Conservation (phyloP, 2,888 invertebrate genomes). For the Biston betularia region DNA sequence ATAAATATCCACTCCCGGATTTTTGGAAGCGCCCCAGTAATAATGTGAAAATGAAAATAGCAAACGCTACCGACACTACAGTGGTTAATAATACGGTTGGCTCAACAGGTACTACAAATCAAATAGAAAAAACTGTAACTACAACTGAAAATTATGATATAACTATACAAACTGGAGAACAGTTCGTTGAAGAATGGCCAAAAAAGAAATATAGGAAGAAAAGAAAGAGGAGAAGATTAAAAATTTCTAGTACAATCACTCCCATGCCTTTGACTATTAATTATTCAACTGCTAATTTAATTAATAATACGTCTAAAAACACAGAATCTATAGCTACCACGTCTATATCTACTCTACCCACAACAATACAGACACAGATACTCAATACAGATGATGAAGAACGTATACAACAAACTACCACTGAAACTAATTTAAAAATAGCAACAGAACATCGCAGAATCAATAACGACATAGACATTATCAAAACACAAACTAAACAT, state of each 20-base stretch:
- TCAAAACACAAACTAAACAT: neutral
- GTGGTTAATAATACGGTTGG: neutral
- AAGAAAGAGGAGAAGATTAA: neutral
- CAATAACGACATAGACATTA: neutral
- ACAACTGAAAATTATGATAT: neutral
- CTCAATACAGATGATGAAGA: too few relatives aligned
- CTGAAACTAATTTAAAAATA: neutral
- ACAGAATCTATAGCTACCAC: neutral
- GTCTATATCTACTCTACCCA: neutral
- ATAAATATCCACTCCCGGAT: neutral
- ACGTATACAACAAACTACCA: neutral
- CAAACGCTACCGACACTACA: neutral
- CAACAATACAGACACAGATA: neutral
- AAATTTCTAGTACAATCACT: neutral
- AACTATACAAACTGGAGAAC: neutral
- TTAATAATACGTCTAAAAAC: neutral
- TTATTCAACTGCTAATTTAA: neutral
- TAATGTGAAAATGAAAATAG: neutral
- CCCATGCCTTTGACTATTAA: neutral
- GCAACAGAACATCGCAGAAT: neutral
- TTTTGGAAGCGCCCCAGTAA: neutral
- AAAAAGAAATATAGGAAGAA: conserved; percentile 1
- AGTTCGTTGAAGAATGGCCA: neutral
- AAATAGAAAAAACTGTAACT: neutral
- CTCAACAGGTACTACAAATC: neutral